phyloP scores from a whole-genome alignment of 2,888 invertebrate species.

The Myopa testacea region DNA sequence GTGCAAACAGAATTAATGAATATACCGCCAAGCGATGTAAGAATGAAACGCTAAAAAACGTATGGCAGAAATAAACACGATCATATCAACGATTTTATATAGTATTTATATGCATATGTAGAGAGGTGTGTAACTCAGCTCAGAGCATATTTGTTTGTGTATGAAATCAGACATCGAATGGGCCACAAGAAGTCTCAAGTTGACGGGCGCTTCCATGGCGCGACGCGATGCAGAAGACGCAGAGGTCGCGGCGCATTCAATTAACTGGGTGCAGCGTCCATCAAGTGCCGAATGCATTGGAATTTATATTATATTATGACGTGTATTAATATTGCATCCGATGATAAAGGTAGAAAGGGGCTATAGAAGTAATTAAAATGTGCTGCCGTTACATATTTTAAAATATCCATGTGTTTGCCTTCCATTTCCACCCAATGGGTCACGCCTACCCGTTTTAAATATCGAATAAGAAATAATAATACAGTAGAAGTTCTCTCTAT shows the following conservation, averaged over 20 bases:
- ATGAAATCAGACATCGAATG: no score
- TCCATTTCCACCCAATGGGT: no score
- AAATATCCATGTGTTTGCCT: no score
- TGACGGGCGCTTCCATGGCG: background rate
- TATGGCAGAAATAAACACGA: background rate
- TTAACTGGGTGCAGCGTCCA: slow-evolving; percentile 11
- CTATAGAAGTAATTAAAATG: background rate
- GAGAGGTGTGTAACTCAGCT: background rate
- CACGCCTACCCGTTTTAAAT: no score
- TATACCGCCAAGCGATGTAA: slow-evolving; percentile 5
- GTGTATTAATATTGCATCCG: background rate
- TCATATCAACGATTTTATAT: background rate
- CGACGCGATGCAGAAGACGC: background rate
- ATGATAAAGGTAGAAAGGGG: background rate
- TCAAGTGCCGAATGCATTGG: background rate
- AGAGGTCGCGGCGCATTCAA: background rate
- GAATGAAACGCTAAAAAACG: slow-evolving; percentile 15
- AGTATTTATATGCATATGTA: background rate
- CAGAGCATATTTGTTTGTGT: no score
- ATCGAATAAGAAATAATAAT: no score
- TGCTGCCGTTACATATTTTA: no score
- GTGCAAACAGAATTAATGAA: slow-evolving; percentile 3
- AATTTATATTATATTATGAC: background rate
- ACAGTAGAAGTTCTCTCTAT: no score
- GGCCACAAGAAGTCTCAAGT: no score